Evolutionary conservation across 2,797 vertebrate species (phyloP), one percentile per base, ranked within the genome.

Genomic region (Discoglossus pictus): DNA sequence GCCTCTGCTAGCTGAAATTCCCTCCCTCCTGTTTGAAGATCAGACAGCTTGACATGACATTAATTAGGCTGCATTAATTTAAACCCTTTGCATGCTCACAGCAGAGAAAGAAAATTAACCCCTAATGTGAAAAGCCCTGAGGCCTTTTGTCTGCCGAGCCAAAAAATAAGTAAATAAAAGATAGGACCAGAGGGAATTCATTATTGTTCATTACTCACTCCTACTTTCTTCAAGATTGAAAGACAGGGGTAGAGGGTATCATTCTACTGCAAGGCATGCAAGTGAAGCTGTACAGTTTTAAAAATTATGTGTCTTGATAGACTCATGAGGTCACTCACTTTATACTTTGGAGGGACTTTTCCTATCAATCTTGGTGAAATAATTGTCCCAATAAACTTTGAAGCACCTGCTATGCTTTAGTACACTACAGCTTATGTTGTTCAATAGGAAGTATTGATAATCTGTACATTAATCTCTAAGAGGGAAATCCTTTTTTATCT

Each of bases 51-150:
- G 87, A 92, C 89, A 90, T 91, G 87, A 91, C 88, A 88, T 89
- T 92, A 88, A 89, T 93, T 92, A 90, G 87, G 85, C 87, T 78
- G 83, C 86, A 86, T 91, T 91, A 86, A 90, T 90, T 88, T 89
- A 91, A 89, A 90, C 86, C 84, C 86, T 87, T 87, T 88, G 86
- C 87, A 83, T 86, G 87, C 86, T 88, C 82, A 84, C 50, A 62
- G 59, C n/a, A 35, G 59, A 63, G 60, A 61, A 64, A 64, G 44
- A 71, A 69, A 69, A 71, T 71, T 71, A 71, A 63, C 68, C 68
- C 52, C 52, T 53, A 71, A 58, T 71, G 68, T 61, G 60, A 71
- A 55, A 63, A 47, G 13, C 53, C 51, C 35, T 12, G 12, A 35
- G 68, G 52, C 61, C 46, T 71, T 71, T 64, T 71, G 59, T 56